Evolutionary conservation across 1,140 invertebrate species (phyloP).

Genomic region (Lamellibrachia luymesi): DNA sequence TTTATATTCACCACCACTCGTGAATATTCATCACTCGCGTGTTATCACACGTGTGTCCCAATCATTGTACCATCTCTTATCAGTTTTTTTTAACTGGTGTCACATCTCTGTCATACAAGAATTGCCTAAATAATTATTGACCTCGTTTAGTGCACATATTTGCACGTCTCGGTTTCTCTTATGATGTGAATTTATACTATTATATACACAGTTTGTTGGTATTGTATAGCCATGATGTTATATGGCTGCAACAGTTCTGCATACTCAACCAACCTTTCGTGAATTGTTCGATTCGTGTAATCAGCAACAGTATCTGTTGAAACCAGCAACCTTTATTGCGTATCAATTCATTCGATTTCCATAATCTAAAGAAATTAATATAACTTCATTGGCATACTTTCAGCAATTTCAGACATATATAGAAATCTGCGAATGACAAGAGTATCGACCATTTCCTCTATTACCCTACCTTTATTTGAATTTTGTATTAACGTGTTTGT

Average conservation of each 20-base stretch:
- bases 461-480: neutral
- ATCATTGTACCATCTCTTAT: no score
- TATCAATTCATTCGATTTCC: neutral
- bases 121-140: no score
- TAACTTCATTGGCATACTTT: neutral
- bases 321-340: neutral
- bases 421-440: neutral
- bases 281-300: neutral
- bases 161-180: no score
- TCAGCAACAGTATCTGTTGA: neutral
- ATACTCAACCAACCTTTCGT: neutral
- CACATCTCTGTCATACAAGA: no score
- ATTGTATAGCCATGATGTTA: neutral
- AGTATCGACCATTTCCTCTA: neutral
- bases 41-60: no score
- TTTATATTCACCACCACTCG: no score
- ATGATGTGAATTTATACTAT: no score
- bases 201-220: no score
- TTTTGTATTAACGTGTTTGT: neutral
- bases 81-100: no score
- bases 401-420: neutral
- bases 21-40: no score
- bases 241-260: neutral
- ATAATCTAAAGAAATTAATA: neutral
- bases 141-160: no score